Conservation (phyloP, 2,113 vertebrate species). For the Upupa epops region DNA sequence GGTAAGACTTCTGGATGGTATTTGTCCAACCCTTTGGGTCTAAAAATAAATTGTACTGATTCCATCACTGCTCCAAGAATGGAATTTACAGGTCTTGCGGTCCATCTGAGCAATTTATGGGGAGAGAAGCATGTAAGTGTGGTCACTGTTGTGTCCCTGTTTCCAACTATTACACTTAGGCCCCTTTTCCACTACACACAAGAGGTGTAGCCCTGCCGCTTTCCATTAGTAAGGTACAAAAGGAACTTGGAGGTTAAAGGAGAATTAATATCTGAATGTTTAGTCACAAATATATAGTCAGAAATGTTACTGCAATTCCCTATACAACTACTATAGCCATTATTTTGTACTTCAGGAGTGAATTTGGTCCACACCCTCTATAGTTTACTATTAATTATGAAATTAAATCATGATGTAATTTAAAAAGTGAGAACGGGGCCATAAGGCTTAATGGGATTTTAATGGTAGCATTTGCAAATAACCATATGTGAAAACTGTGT, state of each 20-base stretch:
- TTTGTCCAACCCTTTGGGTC: not conserved
- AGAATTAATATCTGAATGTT: not conserved
- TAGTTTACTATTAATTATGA: not conserved
- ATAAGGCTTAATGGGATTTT: slow-evolving; percentile 16
- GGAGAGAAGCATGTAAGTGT: not conserved
- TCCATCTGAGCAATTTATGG: not conserved
- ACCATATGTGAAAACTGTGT: not conserved
- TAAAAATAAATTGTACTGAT: not conserved
- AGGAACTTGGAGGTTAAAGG: not conserved
- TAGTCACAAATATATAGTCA: not conserved
- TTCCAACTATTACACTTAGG: not conserved
- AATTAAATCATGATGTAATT: not conserved
- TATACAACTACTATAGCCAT: not conserved
- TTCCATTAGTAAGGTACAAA: not conserved
- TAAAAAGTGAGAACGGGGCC: not conserved
- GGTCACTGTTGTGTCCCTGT: not conserved
- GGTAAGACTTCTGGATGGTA: slow-evolving; percentile 67
- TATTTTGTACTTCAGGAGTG: not conserved
- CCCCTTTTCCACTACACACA: not conserved
- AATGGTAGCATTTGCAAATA: slow-evolving; percentile 27
- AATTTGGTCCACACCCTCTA: not conserved
- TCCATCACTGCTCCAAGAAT: not conserved
- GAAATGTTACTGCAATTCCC: not conserved
- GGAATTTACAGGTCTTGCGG: not conserved
- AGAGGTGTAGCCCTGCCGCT: not conserved